Conservation (phyloP, 2,888 invertebrate species). For the Epicampocera succincta region DNA sequence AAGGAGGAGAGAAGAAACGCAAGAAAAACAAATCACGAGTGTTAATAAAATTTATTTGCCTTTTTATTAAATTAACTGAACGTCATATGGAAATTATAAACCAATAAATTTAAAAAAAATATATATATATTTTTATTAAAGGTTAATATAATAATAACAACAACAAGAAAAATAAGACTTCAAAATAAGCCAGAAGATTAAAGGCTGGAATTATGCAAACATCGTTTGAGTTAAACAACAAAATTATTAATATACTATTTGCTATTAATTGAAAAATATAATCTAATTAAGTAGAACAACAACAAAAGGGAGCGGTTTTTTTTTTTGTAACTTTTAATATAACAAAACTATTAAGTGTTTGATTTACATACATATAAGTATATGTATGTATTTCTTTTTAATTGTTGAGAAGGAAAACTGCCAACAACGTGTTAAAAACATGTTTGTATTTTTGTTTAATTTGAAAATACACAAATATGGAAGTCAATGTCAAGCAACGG, state of each 20-base stretch:
- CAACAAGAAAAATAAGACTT: neutral
- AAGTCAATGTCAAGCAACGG: conserved; percentile 68
- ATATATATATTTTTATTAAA: too few relatives aligned
- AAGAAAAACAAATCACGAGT: conserved; percentile 25
- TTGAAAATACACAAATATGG: conserved; percentile 58
- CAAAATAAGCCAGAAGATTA: conserved; percentile 5
- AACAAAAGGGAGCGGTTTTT: conserved; percentile 39
- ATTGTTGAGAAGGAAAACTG: conserved; percentile 31
- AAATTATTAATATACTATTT: neutral
- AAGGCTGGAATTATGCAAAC: conserved; percentile 61
- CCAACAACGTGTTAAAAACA: conserved; percentile 60
- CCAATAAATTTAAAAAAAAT: conserved; percentile 13
- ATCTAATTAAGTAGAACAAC: conserved; percentile 10
- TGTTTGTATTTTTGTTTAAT: conserved; percentile 38
- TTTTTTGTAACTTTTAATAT: neutral
- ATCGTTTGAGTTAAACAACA: conserved; percentile 44
- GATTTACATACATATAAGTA: neutral
- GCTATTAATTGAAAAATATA: neutral
- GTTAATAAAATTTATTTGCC: conserved; percentile 21
- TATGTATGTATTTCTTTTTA: conserved; percentile 4
- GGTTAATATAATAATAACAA: conserved; percentile 43
- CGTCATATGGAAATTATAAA: conserved; percentile 1
- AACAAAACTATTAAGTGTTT: conserved; percentile 4
- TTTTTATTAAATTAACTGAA: conserved; percentile 1
- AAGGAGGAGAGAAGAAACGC: conserved; percentile 3